Base-by-base conservation (phyloP, 2,888 invertebrate species). In the Aporophyla nigra region DNA sequence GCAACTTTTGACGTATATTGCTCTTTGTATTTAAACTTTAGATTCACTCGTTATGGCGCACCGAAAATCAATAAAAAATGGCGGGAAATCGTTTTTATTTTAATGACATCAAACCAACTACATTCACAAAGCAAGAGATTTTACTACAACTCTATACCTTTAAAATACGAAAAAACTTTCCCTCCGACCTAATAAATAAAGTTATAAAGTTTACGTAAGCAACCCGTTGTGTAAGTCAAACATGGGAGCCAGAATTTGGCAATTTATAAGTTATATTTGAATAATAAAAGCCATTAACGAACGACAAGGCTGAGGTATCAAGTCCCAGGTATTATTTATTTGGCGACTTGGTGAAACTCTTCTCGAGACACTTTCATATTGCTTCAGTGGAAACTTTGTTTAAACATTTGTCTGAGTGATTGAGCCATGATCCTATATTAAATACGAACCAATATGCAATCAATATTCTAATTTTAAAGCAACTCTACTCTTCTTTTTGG, bases 231-330 rank as follows among this genome's bases (percentile, higher is more conserved):
- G 66, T 40, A 73, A 58, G 53, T 49, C 21, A 74, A 79, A 78
- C 72, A 81, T 73, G 62, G 75, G 69, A 76, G 68, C 27, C 71
- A 74, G 65, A 63, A 75, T 75, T 78, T 67, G 67, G 75, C 71
- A 74, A 74, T 82, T 19, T 5, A 27, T 59, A 85, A 85, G 80
- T 87, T 82, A 70, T 80, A 87, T 88, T 86, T 90, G 88, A 89
- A 90, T 91, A 90, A 90, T 88, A 88, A 78, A 82, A 85, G 81
- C 80, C 78, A 82, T 84, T 83, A 69, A 84, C 56, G 67, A 66
- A 76, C 71, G 68, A 69, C 43, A 46, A 62, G 53, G 74, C 56
- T 63, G 73, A 56, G 67, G 72, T 78, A 75, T 67, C 71, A 69
- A 83, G 71, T 82, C 82, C 24, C 77, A 69, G 66, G 56, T 66